Evolutionary conservation across 2,888 invertebrate genomes (phyloP).

Genomic region (Salticus scenicus): DNA sequence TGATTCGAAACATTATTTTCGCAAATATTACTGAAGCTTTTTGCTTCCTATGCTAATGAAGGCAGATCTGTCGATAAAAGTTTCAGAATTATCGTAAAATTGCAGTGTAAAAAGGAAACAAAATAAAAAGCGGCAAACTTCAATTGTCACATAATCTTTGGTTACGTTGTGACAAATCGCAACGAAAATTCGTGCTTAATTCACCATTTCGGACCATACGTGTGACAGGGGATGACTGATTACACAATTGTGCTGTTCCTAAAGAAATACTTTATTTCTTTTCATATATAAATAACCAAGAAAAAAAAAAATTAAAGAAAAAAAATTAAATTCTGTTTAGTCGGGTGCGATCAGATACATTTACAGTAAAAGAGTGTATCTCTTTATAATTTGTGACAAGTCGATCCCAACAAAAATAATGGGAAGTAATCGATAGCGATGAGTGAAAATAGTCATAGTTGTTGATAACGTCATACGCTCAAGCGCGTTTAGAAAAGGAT

Average conservation of each 20-base stretch:
- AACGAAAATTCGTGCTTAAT: no score
- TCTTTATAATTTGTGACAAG: neutral
- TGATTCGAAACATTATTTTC: no score
- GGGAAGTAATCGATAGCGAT: neutral
- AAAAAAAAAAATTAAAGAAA: neutral
- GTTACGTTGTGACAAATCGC: no score
- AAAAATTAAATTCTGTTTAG: neutral
- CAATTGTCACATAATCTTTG: no score
- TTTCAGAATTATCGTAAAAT: no score
- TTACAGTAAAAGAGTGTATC: neutral
- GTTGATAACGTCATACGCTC: neutral
- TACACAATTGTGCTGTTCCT: neutral
- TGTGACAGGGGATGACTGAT: neutral
- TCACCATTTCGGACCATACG: no score
- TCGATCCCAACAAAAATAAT: neutral
- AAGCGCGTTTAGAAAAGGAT: slow-evolving; percentile 1
- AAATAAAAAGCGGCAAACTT: no score
- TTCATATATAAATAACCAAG: no score
- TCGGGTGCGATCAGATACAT: neutral
- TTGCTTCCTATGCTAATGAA: no score
- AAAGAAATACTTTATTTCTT: neutral
- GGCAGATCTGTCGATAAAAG: no score
- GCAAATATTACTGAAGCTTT: no score
- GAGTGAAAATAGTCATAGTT: slow-evolving; percentile 6
- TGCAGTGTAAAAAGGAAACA: no score